phyloP scores from a whole-genome alignment of 2,888 invertebrate genomes.

The Salticus scenicus region DNA sequence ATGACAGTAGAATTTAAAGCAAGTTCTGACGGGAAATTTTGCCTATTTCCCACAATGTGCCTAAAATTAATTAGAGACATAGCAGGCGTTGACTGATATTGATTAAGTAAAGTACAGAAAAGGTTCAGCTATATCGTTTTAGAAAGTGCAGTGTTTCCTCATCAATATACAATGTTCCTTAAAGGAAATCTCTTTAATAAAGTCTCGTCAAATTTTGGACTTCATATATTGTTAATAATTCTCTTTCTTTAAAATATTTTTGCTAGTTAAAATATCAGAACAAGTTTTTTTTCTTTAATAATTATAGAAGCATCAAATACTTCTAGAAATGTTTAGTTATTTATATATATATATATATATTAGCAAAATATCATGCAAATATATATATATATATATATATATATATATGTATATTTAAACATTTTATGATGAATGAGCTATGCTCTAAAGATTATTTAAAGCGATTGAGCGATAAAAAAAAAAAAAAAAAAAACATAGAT shows the following conservation, averaged over 20 bases:
- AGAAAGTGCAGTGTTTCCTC: background rate
- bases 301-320: no score
- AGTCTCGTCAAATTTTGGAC: no score
- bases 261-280: no score
- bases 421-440: no score
- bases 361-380: background rate
- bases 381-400: slow-evolving; percentile 8
- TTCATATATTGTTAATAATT: no score
- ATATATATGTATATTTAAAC: background rate
- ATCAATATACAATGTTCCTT: background rate
- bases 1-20: no score
- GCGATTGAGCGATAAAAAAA: no score
- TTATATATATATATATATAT: background rate
- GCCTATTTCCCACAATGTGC: slow-evolving; percentile 11
- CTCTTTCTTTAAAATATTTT: no score
- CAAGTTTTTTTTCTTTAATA: no score
- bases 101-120: slow-evolving; percentile 28
- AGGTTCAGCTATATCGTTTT: background rate
- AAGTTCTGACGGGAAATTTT: slow-evolving; percentile 20
- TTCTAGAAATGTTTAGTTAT: no score
- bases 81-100: slow-evolving; percentile 20
- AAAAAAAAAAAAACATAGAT: no score
- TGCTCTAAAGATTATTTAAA: no score
- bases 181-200: slow-evolving; percentile 9
- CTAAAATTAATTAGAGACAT: slow-evolving; percentile 40